Evolutionary conservation across 2,888 invertebrate genomes (phyloP), one percentile per base, ranked within the genome.

Genomic region (Cordylochernes scorpioides): DNA sequence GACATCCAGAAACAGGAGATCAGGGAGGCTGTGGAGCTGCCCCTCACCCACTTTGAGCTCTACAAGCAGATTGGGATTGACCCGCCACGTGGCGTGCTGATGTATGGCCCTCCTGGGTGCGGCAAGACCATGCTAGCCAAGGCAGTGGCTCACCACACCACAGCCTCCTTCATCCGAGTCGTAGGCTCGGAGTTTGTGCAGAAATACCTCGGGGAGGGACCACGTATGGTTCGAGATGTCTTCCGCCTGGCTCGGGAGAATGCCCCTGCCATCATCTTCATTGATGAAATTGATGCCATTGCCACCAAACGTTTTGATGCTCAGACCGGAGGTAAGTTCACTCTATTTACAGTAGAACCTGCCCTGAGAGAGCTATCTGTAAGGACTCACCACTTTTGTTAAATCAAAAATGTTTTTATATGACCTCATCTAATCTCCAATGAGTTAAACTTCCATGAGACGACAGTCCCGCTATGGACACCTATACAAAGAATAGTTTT

Each of bases 1-100:
- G 97, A 99, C 54, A 86, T 94, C 63, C 97, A 99, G 54, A 97
- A 97, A 48, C 97, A 99, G 51, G 97, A 99, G 55, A 94, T 97
- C 44, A 62, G 88, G 30, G 97, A 97, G 56, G 97, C 97, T 4
- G 97, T 97, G 1, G 97, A 97, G 52, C 56, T 97, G 36, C 97
- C 97, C 0, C 59, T 97, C 12, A 97, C 94, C 12, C 97, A 99
- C 53, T 91, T 91, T 49, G 97, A 97, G 54, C 59, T 97, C 24
- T 97, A 97, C 57, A 74, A 94, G 52, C 94, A 97, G 61, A 63
- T 62, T 38, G 94, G 97, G 55, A 97, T 99, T 49, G 94, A 97
- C 53, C 97, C 97, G 2, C 97, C 97, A 0, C 63, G 88, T 13
- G 91, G 91, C 44, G 97, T 97, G 2, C 65, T 97, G 18, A 84